Evolutionary conservation across 1,140 invertebrate genomes (phyloP).

Genomic region (Bradynema listronoti): DNA sequence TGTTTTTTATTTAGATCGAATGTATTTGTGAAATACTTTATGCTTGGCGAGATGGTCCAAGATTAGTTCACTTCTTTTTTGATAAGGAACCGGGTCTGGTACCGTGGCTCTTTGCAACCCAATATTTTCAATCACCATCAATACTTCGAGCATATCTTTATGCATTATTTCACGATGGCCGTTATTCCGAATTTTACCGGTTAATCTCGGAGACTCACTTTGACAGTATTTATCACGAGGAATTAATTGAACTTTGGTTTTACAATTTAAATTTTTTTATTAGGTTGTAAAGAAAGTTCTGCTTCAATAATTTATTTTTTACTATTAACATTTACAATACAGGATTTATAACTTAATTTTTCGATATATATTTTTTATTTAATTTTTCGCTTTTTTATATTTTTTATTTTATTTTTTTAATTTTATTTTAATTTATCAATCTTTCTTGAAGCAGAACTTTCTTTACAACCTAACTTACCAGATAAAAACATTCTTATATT

Average conservation of each 20-base stretch:
- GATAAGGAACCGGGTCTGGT: slow-evolving; percentile 5
- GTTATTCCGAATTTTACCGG: slow-evolving; percentile 15
- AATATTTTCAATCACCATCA: slow-evolving; percentile 6
- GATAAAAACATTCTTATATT: no score
- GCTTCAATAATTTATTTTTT: background rate
- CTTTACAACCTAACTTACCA: no score
- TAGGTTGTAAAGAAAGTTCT: background rate
- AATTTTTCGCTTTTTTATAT: background rate
- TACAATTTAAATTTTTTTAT: background rate
- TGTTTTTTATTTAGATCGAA: slow-evolving; percentile 14
- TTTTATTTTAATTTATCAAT: background rate
- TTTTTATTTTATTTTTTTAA: background rate
- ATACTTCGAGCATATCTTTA: slow-evolving; percentile 22
- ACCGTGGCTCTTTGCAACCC: background rate
- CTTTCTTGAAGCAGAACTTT: no score
- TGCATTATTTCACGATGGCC: slow-evolving; percentile 15
- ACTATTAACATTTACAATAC: background rate
- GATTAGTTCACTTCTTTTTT: slow-evolving; percentile 19
- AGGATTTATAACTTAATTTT: background rate
- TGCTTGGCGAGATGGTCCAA: slow-evolving; percentile 19
- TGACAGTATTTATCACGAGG: slow-evolving; percentile 10
- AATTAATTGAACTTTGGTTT: slow-evolving; percentile 11
- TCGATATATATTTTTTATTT: background rate
- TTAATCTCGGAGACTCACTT: slow-evolving; percentile 16
- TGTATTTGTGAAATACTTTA: slow-evolving; percentile 20